Base-by-base conservation (phyloP, 1,140 invertebrate genomes). In the Euwallacea fornicatus region DNA sequence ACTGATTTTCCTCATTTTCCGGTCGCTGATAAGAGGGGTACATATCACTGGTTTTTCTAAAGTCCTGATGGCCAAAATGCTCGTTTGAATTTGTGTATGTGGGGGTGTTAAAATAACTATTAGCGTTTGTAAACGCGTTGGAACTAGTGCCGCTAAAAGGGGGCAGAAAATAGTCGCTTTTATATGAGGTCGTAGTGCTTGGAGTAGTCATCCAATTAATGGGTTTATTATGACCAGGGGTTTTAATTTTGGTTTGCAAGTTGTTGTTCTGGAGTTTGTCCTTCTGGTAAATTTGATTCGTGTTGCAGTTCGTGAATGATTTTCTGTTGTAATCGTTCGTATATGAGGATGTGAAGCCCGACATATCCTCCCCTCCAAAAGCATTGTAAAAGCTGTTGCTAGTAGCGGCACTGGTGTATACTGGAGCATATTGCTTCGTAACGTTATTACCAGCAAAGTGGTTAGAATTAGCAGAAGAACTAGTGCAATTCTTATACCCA, bases 201-300 rank as follows among this genome's bases (percentile, higher is more conserved):
- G 86, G 85, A 0, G 86, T 85, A 75, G 88, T 87, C 87, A 88
- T 88, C 87, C 87, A 88, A 73, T 88, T 88, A 0, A 88, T 85
- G 0, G 86, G 84, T 11, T 73, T 75, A 68, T 64, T 75, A 11
- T 72, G 70, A 15, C n/a, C 7, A n/a, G 16, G 2, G 8, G 63
- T 65, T 47, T 75, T 73, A n/a, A 59, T 11, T 55, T 76, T 75
- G 42, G 50, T 44, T 65, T 62, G 53, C 16, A 44, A 7, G 42
- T 64, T 8, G 11, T 46, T 6, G 56, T 47, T 7, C 0, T 44
- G 9, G 7, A 43, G 0, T 47, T 66, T 61, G 53, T 42, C 13
- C 44, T 69, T 61, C 53, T 53, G 10, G 0, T 13, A 46, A 53
- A 11, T 64, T 33, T 16, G 13, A 33, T 43, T 62, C 7, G 41